Conservation (phyloP, 2,888 invertebrate species). For the Tachina fera region DNA sequence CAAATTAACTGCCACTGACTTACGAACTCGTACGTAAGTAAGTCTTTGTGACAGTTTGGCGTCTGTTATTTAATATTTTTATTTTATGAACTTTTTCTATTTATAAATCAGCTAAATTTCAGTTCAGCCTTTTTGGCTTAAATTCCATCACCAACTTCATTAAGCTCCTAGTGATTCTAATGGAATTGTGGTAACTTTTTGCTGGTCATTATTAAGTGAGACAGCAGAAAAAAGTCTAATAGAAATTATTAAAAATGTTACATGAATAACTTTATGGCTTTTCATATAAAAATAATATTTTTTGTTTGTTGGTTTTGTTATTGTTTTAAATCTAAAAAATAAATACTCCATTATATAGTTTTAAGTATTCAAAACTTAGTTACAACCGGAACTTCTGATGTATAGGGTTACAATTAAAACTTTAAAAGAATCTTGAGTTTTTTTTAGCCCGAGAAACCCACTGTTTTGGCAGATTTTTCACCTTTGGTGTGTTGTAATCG, state of each 20-base stretch:
- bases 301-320: background rate
- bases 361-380: too few relatives aligned
- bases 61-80: conserved; percentile 64
- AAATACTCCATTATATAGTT: background rate
- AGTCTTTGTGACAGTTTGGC: conserved; percentile 67
- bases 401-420: too few relatives aligned
- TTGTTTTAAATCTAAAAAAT: background rate
- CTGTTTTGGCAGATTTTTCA: too few relatives aligned
- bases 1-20: conserved; percentile 62
- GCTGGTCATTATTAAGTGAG: conserved; percentile 46
- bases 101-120: conserved; percentile 49
- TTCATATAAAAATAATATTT: conserved; percentile 9
- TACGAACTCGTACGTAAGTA: conserved; percentile 47
- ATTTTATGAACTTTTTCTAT: conserved; percentile 55
- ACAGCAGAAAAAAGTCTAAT: conserved; percentile 7
- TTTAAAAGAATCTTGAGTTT: too few relatives aligned
- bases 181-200: conserved; percentile 9
- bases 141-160: background rate
- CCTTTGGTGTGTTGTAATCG: too few relatives aligned
- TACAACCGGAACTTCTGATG: too few relatives aligned
- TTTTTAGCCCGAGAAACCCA: too few relatives aligned
- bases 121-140: conserved; percentile 5
- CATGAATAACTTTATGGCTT: conserved; percentile 2
- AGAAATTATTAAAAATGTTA: conserved; percentile 7
- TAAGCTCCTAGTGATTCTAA: background rate